Evolutionary conservation across 2,888 invertebrate genomes (phyloP).

Genomic region (Drosophila melanosoma): DNA sequence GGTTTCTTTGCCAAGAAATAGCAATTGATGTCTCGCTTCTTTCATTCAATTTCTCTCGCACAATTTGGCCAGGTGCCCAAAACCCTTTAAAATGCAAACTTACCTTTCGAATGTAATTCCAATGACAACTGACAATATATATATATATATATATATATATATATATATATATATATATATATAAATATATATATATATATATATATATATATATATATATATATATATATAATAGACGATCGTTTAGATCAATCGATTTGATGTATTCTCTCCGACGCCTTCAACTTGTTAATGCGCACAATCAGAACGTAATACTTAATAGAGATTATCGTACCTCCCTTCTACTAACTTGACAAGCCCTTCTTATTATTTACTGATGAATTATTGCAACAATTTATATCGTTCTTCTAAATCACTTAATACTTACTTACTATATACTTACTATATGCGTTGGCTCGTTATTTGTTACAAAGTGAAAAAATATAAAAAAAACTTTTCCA

Average conservation of each 20-base stretch:
- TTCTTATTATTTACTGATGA: constrained; percentile 9
- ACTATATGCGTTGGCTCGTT: constrained; percentile 62
- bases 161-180: constrained; percentile 24
- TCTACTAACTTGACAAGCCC: constrained; percentile 2
- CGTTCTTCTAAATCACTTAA: constrained; percentile 10
- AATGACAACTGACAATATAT: constrained; percentile 70
- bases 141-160: constrained; percentile 13
- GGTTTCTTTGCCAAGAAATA: constrained; percentile 47
- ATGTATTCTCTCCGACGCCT: constrained; percentile 10
- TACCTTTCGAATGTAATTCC: constrained; percentile 34
- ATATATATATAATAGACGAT: constrained; percentile 18
- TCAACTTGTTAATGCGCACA: constrained; percentile 50
- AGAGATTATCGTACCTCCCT: constrained; percentile 20
- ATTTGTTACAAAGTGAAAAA: constrained; percentile 55
- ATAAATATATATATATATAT: constrained; percentile 44
- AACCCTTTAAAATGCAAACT: constrained; percentile 28
- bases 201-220: constrained; percentile 33
- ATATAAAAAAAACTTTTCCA: constrained; percentile 24
- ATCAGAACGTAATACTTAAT: constrained; percentile 41
- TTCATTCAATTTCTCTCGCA: constrained; percentile 1
- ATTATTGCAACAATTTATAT: constrained; percentile 10
- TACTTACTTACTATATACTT: constrained; percentile 26
- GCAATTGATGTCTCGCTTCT: constrained; percentile 23
- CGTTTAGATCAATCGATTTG: constrained; percentile 4
- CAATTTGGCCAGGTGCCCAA: constrained; percentile 23